A percentile compares a stretch with the other conserved stretches of the same genome.
Evolutionary conservation across 2,888 invertebrate genomes (phyloP).

Genomic region (Harpagoxenus sublaevis): DNA sequence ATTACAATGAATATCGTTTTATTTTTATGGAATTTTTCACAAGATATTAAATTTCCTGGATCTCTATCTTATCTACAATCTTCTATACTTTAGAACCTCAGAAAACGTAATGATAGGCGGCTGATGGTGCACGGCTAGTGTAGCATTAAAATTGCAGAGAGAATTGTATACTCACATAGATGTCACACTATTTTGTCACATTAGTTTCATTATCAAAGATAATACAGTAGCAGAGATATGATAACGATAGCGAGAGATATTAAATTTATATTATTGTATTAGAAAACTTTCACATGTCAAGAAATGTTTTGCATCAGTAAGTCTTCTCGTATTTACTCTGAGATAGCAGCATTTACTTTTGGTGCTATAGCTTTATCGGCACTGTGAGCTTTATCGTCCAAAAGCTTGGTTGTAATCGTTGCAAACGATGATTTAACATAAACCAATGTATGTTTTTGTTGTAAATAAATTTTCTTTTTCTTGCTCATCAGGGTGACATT

Average conservation of each 20-base stretch:
- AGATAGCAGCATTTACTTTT: conserved; percentile 15
- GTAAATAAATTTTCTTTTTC: conserved; percentile 32
- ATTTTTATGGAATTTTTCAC: not conserved
- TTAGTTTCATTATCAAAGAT: conserved; percentile 68
- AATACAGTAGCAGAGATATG: conserved; percentile 61
- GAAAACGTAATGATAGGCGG: conserved; percentile 25
- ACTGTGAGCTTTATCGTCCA: not conserved
- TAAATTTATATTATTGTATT: conserved; percentile 57
- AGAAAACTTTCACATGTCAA: conserved; percentile 22
- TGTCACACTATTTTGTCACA: conserved; percentile 68
- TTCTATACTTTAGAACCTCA: conserved; percentile 16
- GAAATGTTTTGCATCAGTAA: conserved; percentile 40
- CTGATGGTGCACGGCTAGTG: conserved; percentile 40
- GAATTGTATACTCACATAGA: conserved; percentile 62
- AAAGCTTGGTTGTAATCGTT: conserved; percentile 20
- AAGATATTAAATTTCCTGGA: conserved; percentile 17
- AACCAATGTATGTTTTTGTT: conserved; percentile 10
- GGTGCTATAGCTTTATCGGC: not conserved
- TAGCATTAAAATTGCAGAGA: conserved; percentile 65
- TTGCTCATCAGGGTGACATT: conserved; percentile 12
- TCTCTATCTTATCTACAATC: conserved; percentile 2
- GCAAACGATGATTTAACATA: not conserved
- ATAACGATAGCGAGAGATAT: conserved; percentile 62
- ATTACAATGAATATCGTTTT: conserved; percentile 12
- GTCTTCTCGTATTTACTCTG: conserved; percentile 22